Evolutionary conservation across 2,888 invertebrate genomes (phyloP).

Genomic region (Gibbula magus): DNA sequence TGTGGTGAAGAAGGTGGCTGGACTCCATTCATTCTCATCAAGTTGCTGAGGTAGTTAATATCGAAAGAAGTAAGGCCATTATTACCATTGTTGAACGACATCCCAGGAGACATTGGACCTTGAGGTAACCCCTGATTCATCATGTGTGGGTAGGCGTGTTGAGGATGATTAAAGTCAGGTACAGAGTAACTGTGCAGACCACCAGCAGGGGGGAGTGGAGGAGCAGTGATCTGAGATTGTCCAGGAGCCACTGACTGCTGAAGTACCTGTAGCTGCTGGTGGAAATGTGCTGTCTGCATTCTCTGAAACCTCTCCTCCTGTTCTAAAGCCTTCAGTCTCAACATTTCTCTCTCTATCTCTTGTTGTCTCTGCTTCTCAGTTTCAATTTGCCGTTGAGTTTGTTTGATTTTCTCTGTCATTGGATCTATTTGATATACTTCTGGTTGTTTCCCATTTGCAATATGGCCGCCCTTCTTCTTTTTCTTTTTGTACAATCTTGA

Average conservation of each 20-base stretch:
- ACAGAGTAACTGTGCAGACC: neutral
- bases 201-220: constrained; percentile 4
- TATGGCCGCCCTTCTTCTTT: constrained; percentile 54
- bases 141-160: constrained; percentile 1
- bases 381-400: constrained; percentile 57
- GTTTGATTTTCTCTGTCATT: constrained; percentile 43
- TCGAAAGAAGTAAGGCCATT: constrained; percentile 45
- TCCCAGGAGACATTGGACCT: neutral
- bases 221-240: neutral
- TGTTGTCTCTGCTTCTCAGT: constrained; percentile 52
- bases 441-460: constrained; percentile 47
- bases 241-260: constrained; percentile 23
- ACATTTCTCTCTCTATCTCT: constrained; percentile 59
- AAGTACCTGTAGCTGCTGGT: constrained; percentile 41
- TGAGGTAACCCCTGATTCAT: constrained; percentile 11
- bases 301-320: constrained; percentile 55
- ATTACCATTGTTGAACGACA: constrained; percentile 30
- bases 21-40: constrained; percentile 62
- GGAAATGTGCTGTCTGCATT: constrained; percentile 52
- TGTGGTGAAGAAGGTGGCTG: constrained; percentile 55
- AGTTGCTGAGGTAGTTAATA: constrained; percentile 46
- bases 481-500: constrained; percentile 50
- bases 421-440: constrained; percentile 47
- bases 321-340: constrained; percentile 55
- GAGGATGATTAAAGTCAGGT: constrained; percentile 9